Evolutionary conservation across 2,113 vertebrate genomes (phyloP), one percentile per base, ranked within the genome.

Genomic region (Neotragus moschatus): DNA sequence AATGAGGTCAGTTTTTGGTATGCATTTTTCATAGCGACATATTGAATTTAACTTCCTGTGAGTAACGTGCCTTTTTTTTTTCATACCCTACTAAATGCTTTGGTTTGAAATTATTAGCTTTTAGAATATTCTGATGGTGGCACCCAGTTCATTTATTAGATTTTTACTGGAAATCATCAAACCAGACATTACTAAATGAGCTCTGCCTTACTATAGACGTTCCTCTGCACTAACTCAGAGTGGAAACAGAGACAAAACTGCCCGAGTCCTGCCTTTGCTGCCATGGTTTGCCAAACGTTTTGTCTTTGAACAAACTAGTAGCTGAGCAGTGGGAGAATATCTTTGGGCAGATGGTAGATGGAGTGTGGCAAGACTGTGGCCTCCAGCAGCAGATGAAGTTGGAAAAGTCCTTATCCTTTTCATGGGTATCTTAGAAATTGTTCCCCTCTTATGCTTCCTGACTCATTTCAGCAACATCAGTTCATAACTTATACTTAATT

Each of bases 1-100:
- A 98, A 99, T 49, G 99, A 99, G 99, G 99, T 99, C 97, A 98
- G 99, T 89, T 73, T 95, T 39, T 63, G 92, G 47, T 28, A 36
- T 45, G 10, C 6, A 26, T 61, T 92, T 91, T 95, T 60, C 39
- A 66, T 87, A 70, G 0, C 19, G 23, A 33, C 82, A 30, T 39
- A 77, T n/a, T 96, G 89, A 70, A 47, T 93, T 90, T 89, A 25
- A 7, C 58, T 97, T 82, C 45, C 49, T 36, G 1, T 90, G 26
- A 87, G 45, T 70, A 19, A 17, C 79, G 11, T 28, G 14, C 13
- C 85, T 36, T 33, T 8, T 63, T 84, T 89, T 93, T 94, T 90
- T 91, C 19, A 66, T 36, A 56, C 51, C 30, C n/a, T 26, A 51
- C 28, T 88, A 66, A 30, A 77, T 66, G 11, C 61, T 88, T 93